Base-by-base conservation (phyloP, 2,113 vertebrate genomes). In the Crypturellus undulatus region DNA sequence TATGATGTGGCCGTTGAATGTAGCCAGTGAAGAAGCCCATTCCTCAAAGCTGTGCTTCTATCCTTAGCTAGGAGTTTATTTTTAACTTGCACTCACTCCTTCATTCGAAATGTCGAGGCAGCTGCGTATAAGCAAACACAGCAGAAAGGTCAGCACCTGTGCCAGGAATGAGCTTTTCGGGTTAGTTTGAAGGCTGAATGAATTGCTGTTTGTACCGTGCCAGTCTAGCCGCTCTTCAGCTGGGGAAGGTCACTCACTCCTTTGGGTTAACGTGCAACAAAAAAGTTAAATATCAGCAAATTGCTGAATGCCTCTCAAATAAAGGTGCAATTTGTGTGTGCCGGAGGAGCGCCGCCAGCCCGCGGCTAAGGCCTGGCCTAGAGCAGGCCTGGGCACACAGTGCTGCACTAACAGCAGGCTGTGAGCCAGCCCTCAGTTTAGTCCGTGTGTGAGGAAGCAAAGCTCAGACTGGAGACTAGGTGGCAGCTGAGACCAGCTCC, bases 61-160 rank as follows among this genome's bases (percentile, higher is more conserved):
- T 91, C 91, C 76, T 92, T 81, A 84, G 81, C 69, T 94, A 87
- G 80, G 52, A 72, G 73, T 84, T 96, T 90, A 93, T 89, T 95
- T 96, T 93, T 94, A 93, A 91, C 62, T 95, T 2, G 0, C 83
- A 64, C 64, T 92, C 82, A 80, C 54, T 94, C 43, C 20, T 81
- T 96, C 73, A 72, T 65, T 20, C 7, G 10, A 90, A 81, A 90
- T 0, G 28, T 92, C 86, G 81, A 87, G 84, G 65, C 86, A 92
- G 63, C 43, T 65, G 89, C 81, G 38, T 32, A 36, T 87, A 95
- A 94, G 84, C 80, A 96, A 96, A 96, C 80, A 52, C 65, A 68
- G 45, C 67, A 76, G 94, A 94, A 89, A 91, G 80, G 87, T 94
- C 65, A 81, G 38, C 91, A 89, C 86, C 80, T 84, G 84, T 89